Percentiles rank a stretch among this genome's conserved stretches.
phyloP scores from a whole-genome alignment of 2,888 invertebrate species.

The Phyllotreta striolata region DNA sequence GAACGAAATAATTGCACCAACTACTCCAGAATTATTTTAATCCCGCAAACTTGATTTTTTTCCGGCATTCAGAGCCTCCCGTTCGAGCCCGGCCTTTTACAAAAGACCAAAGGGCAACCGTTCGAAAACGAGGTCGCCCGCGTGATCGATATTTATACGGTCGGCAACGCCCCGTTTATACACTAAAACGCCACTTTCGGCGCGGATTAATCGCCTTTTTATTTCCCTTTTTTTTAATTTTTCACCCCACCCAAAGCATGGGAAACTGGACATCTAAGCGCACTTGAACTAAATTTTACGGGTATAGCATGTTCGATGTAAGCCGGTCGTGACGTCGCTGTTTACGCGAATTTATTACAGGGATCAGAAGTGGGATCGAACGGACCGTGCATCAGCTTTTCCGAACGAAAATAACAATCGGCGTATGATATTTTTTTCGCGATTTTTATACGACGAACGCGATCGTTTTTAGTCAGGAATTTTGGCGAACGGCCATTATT shows the following conservation, averaged over 20 bases:
- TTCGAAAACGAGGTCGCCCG: slow-evolving; percentile 51
- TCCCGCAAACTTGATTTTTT: too few relatives aligned
- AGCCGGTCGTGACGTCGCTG: too few relatives aligned
- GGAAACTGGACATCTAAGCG: too few relatives aligned
- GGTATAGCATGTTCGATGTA: neutral
- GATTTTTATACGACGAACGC: slow-evolving; percentile 20
- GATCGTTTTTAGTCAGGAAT: slow-evolving; percentile 41
- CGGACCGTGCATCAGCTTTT: too few relatives aligned
- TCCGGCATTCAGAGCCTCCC: slow-evolving; percentile 20
- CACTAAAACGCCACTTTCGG: slow-evolving; percentile 25
- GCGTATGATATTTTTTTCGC: too few relatives aligned
- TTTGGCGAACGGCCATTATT: slow-evolving; percentile 39
- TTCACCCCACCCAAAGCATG: too few relatives aligned
- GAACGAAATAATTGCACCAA: too few relatives aligned
- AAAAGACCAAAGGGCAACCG: slow-evolving; percentile 43
- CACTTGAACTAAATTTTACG: too few relatives aligned
- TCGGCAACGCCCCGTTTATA: slow-evolving; percentile 49
- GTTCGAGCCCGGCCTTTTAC: neutral
- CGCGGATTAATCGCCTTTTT: slow-evolving; percentile 12
- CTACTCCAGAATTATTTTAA: too few relatives aligned
- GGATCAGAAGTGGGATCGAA: neutral
- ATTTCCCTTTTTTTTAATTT: neutral
- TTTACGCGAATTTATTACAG: neutral
- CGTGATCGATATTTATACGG: slow-evolving; percentile 48
- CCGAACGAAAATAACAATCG: too few relatives aligned